Percentiles rank a stretch among this genome's conserved stretches.
Evolutionary conservation across 2,888 invertebrate species (phyloP).

Genomic region (Trichogramma evanescens): DNA sequence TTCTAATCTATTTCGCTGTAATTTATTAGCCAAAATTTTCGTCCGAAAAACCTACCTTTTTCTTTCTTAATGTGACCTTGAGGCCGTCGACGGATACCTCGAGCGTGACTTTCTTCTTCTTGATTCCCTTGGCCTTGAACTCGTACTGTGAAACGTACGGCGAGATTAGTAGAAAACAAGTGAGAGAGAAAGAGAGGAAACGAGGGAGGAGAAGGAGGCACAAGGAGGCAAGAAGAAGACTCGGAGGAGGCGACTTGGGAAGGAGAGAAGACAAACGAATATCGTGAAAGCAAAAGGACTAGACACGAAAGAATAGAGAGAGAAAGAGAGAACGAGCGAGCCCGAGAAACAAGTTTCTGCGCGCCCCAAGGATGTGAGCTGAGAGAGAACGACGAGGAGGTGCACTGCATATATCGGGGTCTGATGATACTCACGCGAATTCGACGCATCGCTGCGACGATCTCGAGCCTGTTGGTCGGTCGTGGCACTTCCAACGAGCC

Average conservation of each 20-base stretch:
- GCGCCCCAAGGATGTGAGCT: background rate
- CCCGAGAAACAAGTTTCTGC: conserved; percentile 8
- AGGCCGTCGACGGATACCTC: conserved; percentile 94
- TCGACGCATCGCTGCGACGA: conserved; percentile 97
- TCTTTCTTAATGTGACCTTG: conserved; percentile 78
- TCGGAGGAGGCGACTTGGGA: background rate
- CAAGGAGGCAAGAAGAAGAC: background rate
- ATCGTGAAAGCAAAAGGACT: no score
- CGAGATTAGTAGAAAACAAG: conserved; percentile 11
- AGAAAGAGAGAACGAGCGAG: background rate
- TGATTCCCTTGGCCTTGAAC: conserved; percentile 95
- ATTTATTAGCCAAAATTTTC: no score
- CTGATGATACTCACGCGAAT: conserved; percentile 73
- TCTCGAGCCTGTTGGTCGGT: conserved; percentile 93
- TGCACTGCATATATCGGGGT: conserved; percentile 1
- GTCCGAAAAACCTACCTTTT: conserved; percentile 52
- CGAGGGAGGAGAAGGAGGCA: background rate
- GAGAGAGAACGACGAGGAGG: background rate
- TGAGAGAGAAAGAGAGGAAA: background rate
- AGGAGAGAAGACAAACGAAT: background rate
- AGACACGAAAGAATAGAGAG: background rate
- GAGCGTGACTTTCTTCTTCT: conserved; percentile 94
- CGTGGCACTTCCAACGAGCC: conserved; percentile 96
- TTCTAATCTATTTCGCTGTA: background rate
- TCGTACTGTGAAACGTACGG: conserved; percentile 73